Evolutionary conservation across 2,113 vertebrate species (phyloP).

Genomic region (Rhinopithecus roxellana): DNA sequence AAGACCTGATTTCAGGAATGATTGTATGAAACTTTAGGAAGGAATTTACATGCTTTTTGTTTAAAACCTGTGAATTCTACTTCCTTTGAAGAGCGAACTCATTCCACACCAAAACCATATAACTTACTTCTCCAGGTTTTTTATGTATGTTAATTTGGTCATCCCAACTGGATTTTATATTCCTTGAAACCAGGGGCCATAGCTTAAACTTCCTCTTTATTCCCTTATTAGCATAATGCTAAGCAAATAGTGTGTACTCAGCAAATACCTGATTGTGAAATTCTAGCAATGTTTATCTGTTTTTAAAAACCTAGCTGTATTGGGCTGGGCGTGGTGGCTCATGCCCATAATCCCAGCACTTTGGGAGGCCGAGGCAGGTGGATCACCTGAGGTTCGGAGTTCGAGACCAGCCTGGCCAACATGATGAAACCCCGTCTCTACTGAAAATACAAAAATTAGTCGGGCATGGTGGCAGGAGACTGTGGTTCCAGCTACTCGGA

Average conservation of each 20-base stretch:
- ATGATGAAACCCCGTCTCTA: no score
- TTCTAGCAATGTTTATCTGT: background rate
- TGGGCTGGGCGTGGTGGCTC: no score
- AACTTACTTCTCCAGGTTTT: background rate
- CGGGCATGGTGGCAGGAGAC: no score
- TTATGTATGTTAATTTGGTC: background rate
- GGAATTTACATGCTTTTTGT: slow-evolving; percentile 21
- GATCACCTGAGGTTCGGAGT: no score
- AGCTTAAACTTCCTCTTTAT: background rate
- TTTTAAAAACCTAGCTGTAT: background rate
- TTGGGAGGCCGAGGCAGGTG: no score
- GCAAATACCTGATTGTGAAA: background rate
- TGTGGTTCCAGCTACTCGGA: no score
- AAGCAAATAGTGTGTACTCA: background rate
- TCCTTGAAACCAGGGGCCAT: slow-evolving; percentile 16
- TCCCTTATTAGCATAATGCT: background rate
- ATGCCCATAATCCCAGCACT: no score
- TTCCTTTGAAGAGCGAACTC: slow-evolving; percentile 21
- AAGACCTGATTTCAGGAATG: background rate
- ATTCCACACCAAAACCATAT: background rate
- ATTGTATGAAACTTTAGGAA: slow-evolving; percentile 26
- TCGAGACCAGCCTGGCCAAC: no score
- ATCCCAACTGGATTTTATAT: background rate
- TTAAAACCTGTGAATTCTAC: slow-evolving; percentile 26
- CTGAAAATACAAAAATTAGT: no score